phyloP scores from a whole-genome alignment of 2,888 invertebrate genomes.

The Eurytoma adleriae region DNA sequence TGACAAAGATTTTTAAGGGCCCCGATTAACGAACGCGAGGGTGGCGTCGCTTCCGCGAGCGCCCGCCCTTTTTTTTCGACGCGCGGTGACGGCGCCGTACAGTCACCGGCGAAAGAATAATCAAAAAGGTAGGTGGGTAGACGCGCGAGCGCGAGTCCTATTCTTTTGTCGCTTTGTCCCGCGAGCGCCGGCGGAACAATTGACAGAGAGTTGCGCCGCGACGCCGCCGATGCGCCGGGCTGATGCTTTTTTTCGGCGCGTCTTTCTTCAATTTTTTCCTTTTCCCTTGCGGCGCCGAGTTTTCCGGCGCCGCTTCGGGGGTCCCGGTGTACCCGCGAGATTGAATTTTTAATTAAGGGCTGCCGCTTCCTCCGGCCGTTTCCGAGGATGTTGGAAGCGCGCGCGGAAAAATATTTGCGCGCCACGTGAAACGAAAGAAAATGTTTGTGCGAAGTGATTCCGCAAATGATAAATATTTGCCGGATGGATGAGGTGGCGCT shows the following conservation, averaged over 20 bases:
- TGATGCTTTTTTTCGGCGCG: neutral
- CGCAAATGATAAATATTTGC: too few relatives aligned
- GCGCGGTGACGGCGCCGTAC: neutral
- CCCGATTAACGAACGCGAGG: conserved; percentile 43
- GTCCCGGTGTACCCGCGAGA: too few relatives aligned
- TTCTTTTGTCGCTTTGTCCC: conserved; percentile 23
- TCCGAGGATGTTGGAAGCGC: too few relatives aligned
- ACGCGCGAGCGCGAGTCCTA: neutral
- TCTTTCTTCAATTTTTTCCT: neutral
- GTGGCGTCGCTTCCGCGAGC: neutral
- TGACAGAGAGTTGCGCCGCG: conserved; percentile 31
- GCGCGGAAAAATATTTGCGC: too few relatives aligned
- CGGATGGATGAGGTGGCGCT: too few relatives aligned
- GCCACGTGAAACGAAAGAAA: too few relatives aligned
- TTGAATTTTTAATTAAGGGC: too few relatives aligned
- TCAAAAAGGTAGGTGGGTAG: conserved; percentile 24
- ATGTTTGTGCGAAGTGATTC: too few relatives aligned
- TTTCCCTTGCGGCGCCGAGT: neutral
- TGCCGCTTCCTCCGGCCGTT: too few relatives aligned
- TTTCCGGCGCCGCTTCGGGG: neutral
- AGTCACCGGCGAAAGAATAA: conserved; percentile 29
- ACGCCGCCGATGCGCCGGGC: neutral
- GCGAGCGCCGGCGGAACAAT: conserved; percentile 16
- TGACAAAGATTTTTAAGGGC: conserved; percentile 50
- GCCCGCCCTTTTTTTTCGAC: neutral